Percentiles rank a stretch among this genome's conserved stretches.
These are phyloP conservation scores for Tridacna gigas DNA, from an alignment of 2,888 invertebrate species.

Conservation along the genomic window DNA sequence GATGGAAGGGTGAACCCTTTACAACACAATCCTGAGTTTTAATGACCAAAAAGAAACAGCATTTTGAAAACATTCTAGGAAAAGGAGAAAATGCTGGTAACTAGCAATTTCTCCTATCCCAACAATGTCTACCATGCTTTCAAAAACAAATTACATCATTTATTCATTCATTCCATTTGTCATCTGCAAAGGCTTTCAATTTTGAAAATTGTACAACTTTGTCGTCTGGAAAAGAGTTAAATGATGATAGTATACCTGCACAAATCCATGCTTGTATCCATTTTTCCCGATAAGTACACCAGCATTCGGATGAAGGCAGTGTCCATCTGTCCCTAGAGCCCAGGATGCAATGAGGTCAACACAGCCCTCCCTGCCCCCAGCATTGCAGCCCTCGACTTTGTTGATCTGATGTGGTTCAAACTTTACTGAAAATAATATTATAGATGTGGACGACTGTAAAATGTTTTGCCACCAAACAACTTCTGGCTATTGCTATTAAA, in stretches of 20 bases:
- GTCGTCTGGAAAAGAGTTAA: background rate
- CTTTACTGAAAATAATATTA: background rate
- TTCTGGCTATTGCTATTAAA: background rate
- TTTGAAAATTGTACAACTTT: background rate
- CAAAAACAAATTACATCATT: background rate
- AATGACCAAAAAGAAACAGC: too few species aligned
- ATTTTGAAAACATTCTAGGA: too few species aligned
- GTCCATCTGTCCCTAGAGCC: conserved; percentile 61
- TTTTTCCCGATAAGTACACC: conserved; percentile 57
- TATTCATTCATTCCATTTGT: background rate
- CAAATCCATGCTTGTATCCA: conserved; percentile 44
- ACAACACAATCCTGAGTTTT: too few species aligned
- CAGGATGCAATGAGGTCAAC: conserved; percentile 59
- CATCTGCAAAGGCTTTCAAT: background rate
- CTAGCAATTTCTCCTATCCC: too few species aligned
- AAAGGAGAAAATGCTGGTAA: too few species aligned
- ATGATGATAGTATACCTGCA: conserved; percentile 47
- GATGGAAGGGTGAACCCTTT: too few species aligned
- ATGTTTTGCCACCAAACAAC: background rate
- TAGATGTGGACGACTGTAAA: background rate
- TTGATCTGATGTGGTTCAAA: conserved; percentile 17
- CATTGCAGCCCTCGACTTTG: conserved; percentile 31
- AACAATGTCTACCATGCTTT: too few species aligned
- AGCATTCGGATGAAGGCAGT: conserved; percentile 56
- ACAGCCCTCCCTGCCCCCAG: conserved; percentile 37